Base-by-base conservation (phyloP, 1,140 invertebrate species). In the Olivierus martensii region DNA sequence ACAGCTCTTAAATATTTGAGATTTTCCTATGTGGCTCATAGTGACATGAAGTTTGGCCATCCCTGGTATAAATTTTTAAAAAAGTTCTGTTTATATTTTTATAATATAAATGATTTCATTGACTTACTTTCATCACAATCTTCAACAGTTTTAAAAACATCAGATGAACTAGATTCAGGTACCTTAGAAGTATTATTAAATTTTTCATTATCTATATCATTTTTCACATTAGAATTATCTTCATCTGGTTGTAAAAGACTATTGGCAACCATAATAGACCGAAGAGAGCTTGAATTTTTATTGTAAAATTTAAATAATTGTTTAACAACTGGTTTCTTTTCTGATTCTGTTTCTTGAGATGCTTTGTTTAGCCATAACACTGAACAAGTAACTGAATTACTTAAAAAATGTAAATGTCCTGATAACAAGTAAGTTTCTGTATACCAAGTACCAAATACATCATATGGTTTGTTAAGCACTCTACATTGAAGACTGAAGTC, bases 381-480 rank as follows among this genome's bases (percentile, higher is more conserved):
- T 38, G 83, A 87, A 28, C 79, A 79, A 59, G 82, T 87, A 19
- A 86, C 79, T 51, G 87, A 67, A 65, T 86, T 79, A 10, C 81
- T 82, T 28, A 87, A 68, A 82, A 84, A 87, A 62, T 80, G 76
- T 2, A 88, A 69, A 63, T 85, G 80, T 42, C 87, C 86, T 18
- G 85, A 88, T 42, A 91, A 65, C 5, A 90, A 70, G 68, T 87
- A 82, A 58, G 77, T 76, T 62, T 89, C 84, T 64, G 82, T 86
- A 62, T 85, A 89, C 87, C 87, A 91, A 38, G 84, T 83, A 15
- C 87, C 87, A 71, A 89, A 89, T 59, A 89, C 83, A 68, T 90
- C 86, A 63, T 87, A 89, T 0, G 87, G 87, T 57, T 87, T 86
- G 70, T 88, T 90, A 19, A 79, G 74, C 6, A 89, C 81, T 49